These are phyloP conservation scores for Cydia fagiglandana DNA, from an alignment of 1,140 invertebrate species.

Conservation along the genomic window DNA sequence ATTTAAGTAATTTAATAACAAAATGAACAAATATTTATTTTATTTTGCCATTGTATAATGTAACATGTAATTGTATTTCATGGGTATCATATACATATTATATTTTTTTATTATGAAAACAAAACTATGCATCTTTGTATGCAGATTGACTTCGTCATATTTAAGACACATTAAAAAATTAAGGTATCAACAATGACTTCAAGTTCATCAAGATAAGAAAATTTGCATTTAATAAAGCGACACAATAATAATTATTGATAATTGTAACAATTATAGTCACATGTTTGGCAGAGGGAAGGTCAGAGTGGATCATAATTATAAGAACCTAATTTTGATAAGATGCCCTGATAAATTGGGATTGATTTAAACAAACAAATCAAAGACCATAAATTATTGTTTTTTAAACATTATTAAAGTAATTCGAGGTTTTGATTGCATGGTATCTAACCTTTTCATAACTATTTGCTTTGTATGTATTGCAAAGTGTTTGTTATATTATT, in stretches of 20 bases:
- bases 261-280: slow-evolving; percentile 41
- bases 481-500: too few species aligned
- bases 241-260: slow-evolving; percentile 53
- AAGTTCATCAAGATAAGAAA: slow-evolving; percentile 67
- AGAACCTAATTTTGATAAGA: slow-evolving; percentile 24
- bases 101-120: slow-evolving; percentile 9
- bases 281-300: slow-evolving; percentile 11
- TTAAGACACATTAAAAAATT: background rate
- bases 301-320: background rate
- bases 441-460: too few species aligned
- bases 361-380: background rate
- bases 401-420: too few species aligned
- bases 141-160: slow-evolving; percentile 15
- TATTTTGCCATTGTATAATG: too few species aligned
- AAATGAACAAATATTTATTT: too few species aligned
- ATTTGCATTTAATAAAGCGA: slow-evolving; percentile 69
- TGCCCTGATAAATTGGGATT: background rate
- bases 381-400: background rate
- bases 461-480: too few species aligned
- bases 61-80: slow-evolving; percentile 25
- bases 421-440: too few species aligned
- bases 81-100: background rate
- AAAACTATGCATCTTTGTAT: slow-evolving; percentile 27
- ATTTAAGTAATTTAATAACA: too few species aligned
- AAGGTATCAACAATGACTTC: slow-evolving; percentile 53